Evolutionary conservation across 1,140 invertebrate genomes (phyloP).

Genomic region (Drosophila ironensis): DNA sequence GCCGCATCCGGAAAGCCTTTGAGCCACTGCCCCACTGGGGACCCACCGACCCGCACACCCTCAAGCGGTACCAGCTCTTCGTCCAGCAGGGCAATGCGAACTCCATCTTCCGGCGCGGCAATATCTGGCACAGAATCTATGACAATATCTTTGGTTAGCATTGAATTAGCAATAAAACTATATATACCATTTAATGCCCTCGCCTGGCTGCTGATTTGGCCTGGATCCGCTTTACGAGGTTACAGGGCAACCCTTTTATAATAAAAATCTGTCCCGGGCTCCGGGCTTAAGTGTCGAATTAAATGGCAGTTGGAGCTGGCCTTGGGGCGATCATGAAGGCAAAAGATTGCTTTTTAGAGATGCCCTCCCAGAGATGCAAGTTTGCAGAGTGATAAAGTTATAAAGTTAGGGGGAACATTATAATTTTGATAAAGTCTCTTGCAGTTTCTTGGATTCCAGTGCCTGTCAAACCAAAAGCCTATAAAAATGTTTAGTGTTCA

Average conservation of each 20-base stretch:
- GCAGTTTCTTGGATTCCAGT: too few species aligned
- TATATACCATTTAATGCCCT: slow-evolving; percentile 53
- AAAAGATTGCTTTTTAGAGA: slow-evolving; percentile 13
- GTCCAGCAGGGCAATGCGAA: slow-evolving; percentile 48
- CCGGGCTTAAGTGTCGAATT: slow-evolving; percentile 67
- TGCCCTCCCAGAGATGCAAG: too few species aligned
- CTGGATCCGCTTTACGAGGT: slow-evolving; percentile 6
- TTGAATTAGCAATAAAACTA: slow-evolving; percentile 68
- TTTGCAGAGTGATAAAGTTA: too few species aligned
- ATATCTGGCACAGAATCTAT: slow-evolving; percentile 75
- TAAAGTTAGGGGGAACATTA: too few species aligned
- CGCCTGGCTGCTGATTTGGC: slow-evolving; percentile 37
- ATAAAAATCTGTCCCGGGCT: slow-evolving; percentile 48
- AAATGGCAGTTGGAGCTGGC: slow-evolving; percentile 50
- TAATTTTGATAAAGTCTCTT: too few species aligned
- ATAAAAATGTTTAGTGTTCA: too few species aligned
- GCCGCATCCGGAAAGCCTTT: slow-evolving; percentile 83
- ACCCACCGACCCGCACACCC: slow-evolving; percentile 75
- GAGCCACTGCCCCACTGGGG: slow-evolving; percentile 84
- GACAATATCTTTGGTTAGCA: slow-evolving; percentile 80
- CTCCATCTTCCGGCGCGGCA: slow-evolving; percentile 61
- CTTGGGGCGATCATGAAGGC: slow-evolving; percentile 30
- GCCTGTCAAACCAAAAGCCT: too few species aligned
- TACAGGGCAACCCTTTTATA: slow-evolving; percentile 63
- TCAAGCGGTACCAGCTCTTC: slow-evolving; percentile 67